These are phyloP conservation scores for Myopa testacea DNA, from an alignment of 2,888 invertebrate species.

Conservation along the genomic window DNA sequence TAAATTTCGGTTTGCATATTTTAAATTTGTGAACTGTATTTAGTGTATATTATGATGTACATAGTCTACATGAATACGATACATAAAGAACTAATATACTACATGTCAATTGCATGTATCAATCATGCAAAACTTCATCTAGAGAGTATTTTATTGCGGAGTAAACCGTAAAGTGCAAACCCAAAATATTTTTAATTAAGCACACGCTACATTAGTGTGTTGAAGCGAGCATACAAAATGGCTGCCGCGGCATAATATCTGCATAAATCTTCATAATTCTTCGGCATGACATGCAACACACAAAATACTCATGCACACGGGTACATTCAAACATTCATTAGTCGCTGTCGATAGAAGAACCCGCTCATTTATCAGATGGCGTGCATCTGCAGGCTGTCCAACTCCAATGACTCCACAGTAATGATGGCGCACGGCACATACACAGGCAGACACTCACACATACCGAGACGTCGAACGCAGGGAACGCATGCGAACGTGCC, in stretches of 20 bases:
- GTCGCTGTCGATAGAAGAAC: conserved; percentile 14
- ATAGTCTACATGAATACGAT: too few relatives aligned
- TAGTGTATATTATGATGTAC: too few relatives aligned
- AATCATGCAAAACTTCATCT: too few relatives aligned
- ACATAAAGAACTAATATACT: too few relatives aligned
- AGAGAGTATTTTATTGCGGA: too few relatives aligned
- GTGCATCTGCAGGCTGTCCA: conserved; percentile 49
- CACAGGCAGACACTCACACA: too few relatives aligned
- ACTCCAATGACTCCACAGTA: not conserved
- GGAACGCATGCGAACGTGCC: conserved; percentile 58
- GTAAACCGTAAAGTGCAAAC: too few relatives aligned
- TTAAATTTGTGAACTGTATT: too few relatives aligned
- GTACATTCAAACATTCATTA: not conserved
- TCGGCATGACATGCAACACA: conserved; percentile 18
- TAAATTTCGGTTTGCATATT: too few relatives aligned
- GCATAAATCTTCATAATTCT: not conserved
- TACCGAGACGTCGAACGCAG: conserved; percentile 47
- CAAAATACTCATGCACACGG: not conserved
- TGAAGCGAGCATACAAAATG: conserved; percentile 25
- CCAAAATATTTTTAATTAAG: too few relatives aligned
- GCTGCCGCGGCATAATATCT: not conserved
- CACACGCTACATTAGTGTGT: too few relatives aligned
- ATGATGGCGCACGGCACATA: conserved; percentile 18
- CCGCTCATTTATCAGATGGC: conserved; percentile 57
- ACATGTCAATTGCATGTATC: not conserved